Evolutionary conservation across 2,888 invertebrate species (phyloP).

Genomic region (Creontiades dilutus): DNA sequence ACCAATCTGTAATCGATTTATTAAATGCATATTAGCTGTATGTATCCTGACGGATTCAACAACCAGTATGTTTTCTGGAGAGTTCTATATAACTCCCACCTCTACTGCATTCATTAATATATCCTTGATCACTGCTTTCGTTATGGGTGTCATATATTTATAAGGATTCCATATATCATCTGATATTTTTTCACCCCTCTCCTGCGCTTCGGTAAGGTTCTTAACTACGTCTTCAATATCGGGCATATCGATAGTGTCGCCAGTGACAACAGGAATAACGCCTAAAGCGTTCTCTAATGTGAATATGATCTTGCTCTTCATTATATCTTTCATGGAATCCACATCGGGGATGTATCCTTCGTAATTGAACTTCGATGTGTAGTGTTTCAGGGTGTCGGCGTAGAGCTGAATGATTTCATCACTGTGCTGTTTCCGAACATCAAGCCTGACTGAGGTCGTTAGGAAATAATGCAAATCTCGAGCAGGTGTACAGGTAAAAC

Average conservation of each 20-base stretch:
- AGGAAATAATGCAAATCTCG: conserved; percentile 69
- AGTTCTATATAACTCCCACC: not conserved
- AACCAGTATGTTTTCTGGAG: not conserved
- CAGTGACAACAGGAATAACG: conserved; percentile 30
- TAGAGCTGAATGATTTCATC: conserved; percentile 69
- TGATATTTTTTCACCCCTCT: not conserved
- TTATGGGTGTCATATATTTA: not conserved
- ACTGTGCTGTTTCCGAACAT: conserved; percentile 54
- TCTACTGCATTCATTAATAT: not conserved
- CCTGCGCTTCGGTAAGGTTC: not conserved
- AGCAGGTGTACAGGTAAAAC: conserved; percentile 55
- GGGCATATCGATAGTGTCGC: conserved; percentile 30
- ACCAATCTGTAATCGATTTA: no score
- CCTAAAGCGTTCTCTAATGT: not conserved
- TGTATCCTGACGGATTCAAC: no score
- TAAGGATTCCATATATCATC: not conserved
- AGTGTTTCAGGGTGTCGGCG: conserved; percentile 51
- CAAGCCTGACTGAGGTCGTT: conserved; percentile 54
- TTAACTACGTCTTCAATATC: conserved; percentile 54
- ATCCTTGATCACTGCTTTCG: not conserved
- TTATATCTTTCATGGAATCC: not conserved
- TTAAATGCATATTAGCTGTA: no score
- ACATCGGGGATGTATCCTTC: conserved; percentile 40
- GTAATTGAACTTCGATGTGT: conserved; percentile 37
- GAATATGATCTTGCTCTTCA: not conserved